These are phyloP conservation scores for Prorops nasuta DNA, from an alignment of 1,140 invertebrate species.

Conservation along the genomic window DNA sequence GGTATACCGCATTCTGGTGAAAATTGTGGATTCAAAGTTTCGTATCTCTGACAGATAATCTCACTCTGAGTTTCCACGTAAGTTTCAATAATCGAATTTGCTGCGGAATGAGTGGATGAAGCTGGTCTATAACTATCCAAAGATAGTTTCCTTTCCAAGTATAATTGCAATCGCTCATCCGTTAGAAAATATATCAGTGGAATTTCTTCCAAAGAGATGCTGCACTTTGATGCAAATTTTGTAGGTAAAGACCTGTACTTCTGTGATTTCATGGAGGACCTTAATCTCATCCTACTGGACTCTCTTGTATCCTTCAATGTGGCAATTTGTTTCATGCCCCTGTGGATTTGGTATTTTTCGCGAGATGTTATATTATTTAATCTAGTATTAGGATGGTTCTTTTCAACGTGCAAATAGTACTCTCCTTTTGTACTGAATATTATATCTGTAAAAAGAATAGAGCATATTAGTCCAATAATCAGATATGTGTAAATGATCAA, in stretches of 20 bases:
- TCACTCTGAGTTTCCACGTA: no score
- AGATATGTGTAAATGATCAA: no score
- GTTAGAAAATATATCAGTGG: neutral
- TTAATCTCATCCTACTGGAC: neutral
- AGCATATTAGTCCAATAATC: neutral
- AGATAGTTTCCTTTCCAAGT: no score
- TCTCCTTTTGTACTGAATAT: conserved; percentile 18
- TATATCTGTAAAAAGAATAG: conserved; percentile 1
- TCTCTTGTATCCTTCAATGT: neutral
- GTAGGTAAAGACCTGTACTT: neutral
- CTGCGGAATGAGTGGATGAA: no score
- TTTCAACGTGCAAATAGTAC: conserved; percentile 21
- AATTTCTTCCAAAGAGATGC: neutral
- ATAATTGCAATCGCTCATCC: no score
- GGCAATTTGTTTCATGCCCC: neutral
- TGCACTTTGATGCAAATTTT: neutral
- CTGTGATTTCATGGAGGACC: neutral
- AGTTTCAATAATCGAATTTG: no score
- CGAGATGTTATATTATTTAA: neutral
- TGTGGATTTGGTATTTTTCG: conserved; percentile 18
- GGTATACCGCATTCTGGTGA: no score
- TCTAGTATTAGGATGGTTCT: conserved; percentile 12
- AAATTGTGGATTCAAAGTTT: no score
- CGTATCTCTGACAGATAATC: no score
- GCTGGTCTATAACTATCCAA: no score